Evolutionary conservation across 2,113 vertebrate species (phyloP), one percentile per base, ranked within the genome.

Genomic region (Nanorana parkeri): DNA sequence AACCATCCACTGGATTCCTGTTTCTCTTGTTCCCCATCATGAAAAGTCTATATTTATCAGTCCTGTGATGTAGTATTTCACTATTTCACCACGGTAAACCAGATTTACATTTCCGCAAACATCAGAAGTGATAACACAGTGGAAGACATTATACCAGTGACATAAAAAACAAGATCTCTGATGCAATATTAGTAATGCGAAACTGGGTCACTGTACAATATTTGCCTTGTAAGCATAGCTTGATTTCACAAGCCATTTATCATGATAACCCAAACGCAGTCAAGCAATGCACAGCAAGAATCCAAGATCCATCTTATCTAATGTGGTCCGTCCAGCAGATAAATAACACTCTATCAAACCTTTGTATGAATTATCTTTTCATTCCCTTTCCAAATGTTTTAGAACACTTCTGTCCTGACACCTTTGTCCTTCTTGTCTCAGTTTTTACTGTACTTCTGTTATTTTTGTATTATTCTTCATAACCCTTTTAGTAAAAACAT

Each of bases 401-500:
- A 47, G 41, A 15, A 17, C n/a, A 73, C 69, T 56, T 29, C 69
- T 73, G 69, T n/a, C 24, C 23, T 20, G 52, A 2, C 51, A 72
- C 68, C 68, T 72, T 72, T 72, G 51, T 72, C 68, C 68, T 72
- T 55, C 23, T 72, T 54, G 5, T 55, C 23, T 28, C 17, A 23
- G 54, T 20, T 72, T 73, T 73, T 29, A 56, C 51, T 73, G 24
- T 55, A 55, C 17, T 55, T 72, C 6, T 56, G 19, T 1, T 47
- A 56, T 17, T 28, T 72, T 73, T 17, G 26, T 72, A n/a, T n/a
- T n/a, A n/a, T n/a, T 16, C 2, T 73, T 73, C 55, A 26, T 56
- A 47, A 47, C 41, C 41, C 69, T 24, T 56, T 28, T 56, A 73
- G 54, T 47, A 73, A 73, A 72, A 56, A 73, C 51, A 73, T 73